phyloP scores from a whole-genome alignment of 2,888 invertebrate genomes.

The Deilephila elpenor region DNA sequence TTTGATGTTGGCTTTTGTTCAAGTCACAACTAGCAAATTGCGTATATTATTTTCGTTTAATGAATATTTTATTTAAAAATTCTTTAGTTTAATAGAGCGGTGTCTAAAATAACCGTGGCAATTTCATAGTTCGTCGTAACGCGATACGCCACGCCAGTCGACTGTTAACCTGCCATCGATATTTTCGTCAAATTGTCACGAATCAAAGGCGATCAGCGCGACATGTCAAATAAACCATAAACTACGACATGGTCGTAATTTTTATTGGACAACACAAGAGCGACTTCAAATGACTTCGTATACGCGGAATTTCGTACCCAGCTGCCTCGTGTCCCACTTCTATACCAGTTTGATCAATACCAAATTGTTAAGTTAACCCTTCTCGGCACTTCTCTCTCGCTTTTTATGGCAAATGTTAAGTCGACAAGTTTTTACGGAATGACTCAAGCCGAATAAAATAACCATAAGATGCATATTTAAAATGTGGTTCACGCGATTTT shows the following conservation, averaged over 20 bases:
- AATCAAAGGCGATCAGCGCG: slow-evolving; percentile 52
- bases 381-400: slow-evolving; percentile 55
- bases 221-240: slow-evolving; percentile 70
- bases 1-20: slow-evolving; percentile 37
- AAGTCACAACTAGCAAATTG: slow-evolving; percentile 33
- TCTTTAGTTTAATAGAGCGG: slow-evolving; percentile 53
- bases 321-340: slow-evolving; percentile 55
- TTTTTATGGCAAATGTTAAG: slow-evolving; percentile 76
- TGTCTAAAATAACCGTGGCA: slow-evolving; percentile 61
- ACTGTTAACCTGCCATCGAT: slow-evolving; percentile 70
- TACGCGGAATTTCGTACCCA: slow-evolving; percentile 50
- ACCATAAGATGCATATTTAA: slow-evolving; percentile 43
- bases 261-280: slow-evolving; percentile 41
- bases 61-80: slow-evolving; percentile 35
- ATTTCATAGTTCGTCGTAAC: slow-evolving; percentile 70
- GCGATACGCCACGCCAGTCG: slow-evolving; percentile 69
- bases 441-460: slow-evolving; percentile 46
- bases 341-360: slow-evolving; percentile 59
- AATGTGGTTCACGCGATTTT: slow-evolving; percentile 52
- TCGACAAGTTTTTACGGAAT: slow-evolving; percentile 69
- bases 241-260: slow-evolving; percentile 50
- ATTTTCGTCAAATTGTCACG: slow-evolving; percentile 73
- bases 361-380: slow-evolving; percentile 60
- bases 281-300: slow-evolving; percentile 41
- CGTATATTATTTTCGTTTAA: slow-evolving; percentile 33